These are phyloP conservation scores for Aurelia coerulea DNA, from an alignment of 30 jellyfish, hydroid and myxozoan species.

Conservation along the genomic window DNA sequence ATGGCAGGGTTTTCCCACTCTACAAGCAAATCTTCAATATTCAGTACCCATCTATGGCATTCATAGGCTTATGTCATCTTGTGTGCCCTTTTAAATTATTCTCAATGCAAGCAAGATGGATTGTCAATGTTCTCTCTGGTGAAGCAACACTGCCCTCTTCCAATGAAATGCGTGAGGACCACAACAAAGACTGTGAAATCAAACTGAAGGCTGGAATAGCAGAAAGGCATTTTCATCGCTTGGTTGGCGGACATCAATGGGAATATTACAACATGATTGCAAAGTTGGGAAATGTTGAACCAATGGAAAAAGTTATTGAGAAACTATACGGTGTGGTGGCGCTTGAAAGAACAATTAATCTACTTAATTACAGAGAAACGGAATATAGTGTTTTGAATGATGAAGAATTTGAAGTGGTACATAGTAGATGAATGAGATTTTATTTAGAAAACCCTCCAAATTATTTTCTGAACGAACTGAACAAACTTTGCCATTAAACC, in stretches of 20 bases:
- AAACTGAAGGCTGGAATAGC: conserved; percentile 43
- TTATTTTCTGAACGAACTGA: too few species aligned
- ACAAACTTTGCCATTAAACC: too few species aligned
- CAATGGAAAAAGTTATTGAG: conserved; percentile 24
- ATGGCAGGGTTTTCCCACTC: conserved; percentile 72
- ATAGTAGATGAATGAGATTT: too few species aligned
- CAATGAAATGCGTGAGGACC: conserved; percentile 63
- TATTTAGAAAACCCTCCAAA: too few species aligned
- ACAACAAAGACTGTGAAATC: conserved; percentile 11
- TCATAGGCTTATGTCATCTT: conserved; percentile 70
- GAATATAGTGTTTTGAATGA: conserved; percentile 49
- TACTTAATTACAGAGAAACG: conserved; percentile 31
- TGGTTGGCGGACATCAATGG: conserved; percentile 59
- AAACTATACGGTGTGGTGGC: conserved; percentile 27
- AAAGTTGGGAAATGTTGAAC: conserved; percentile 42
- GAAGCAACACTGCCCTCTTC: conserved; percentile 46
- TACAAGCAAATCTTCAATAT: conserved; percentile 81
- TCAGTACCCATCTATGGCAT: conserved; percentile 67
- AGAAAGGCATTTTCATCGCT: conserved; percentile 68
- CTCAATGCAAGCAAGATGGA: conserved; percentile 74
- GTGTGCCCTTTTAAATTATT: conserved; percentile 73
- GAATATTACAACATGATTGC: conserved; percentile 44
- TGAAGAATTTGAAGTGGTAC: conserved; percentile 19
- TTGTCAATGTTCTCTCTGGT: conserved; percentile 48
- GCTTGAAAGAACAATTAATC: conserved; percentile 5